Percentiles rank a stretch among this genome's conserved stretches.
Evolutionary conservation across 1,140 invertebrate species (phyloP).

Genomic region (Anoplolepis gracilipes): DNA sequence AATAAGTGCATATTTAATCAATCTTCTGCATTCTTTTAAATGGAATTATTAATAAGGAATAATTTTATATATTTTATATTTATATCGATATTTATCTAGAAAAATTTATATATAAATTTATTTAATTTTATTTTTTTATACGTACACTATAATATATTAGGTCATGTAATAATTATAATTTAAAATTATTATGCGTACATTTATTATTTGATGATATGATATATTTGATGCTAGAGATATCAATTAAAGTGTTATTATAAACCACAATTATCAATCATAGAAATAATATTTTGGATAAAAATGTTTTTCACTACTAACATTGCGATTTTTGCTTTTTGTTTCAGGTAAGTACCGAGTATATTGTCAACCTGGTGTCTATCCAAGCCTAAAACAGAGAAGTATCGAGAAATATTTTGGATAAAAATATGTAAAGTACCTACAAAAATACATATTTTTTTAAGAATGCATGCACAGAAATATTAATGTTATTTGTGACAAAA

Average conservation of each 20-base stretch:
- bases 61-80: not conserved
- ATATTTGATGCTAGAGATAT: not conserved
- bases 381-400: slow-evolving; percentile 1
- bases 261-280: not conserved
- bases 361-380: not conserved
- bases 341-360: slow-evolving; percentile 46
- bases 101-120: not conserved
- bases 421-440: slow-evolving; percentile 16
- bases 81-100: not conserved
- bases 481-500: slow-evolving; percentile 9
- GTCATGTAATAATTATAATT: not conserved
- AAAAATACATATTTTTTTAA: slow-evolving; percentile 9
- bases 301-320: not conserved
- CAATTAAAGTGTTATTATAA: not conserved
- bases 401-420: not conserved
- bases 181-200: not conserved
- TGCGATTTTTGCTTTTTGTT: slow-evolving; percentile 39
- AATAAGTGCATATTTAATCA: not conserved
- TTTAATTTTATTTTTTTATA: no score
- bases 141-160: not conserved
- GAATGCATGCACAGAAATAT: not conserved
- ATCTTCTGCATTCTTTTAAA: not conserved
- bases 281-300: not conserved
- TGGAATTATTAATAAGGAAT: not conserved
- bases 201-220: not conserved